Conservation (phyloP, 2,888 invertebrate species). For the Ischnura elegans region DNA sequence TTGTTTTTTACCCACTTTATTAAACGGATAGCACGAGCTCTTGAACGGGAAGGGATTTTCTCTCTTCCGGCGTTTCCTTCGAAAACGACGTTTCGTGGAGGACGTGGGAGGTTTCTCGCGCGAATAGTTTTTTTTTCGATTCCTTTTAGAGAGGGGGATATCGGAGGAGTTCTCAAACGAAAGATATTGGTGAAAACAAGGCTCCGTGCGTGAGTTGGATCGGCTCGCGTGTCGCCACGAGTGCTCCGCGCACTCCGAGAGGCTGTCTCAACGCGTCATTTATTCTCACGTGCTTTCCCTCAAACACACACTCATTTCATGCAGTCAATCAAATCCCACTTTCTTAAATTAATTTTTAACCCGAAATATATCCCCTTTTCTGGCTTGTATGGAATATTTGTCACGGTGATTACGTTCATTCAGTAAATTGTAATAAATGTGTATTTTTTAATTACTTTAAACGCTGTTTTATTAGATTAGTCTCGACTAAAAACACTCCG, state of each 20-base stretch:
- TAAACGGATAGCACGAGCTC: background rate
- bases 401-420: no score
- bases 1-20: background rate
- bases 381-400: no score
- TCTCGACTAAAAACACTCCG: no score
- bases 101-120: background rate
- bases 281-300: background rate
- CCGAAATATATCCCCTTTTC: no score
- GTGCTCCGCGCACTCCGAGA: background rate
- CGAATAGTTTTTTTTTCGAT: background rate
- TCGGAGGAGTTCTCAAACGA: background rate
- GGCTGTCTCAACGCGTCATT: background rate
- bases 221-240: background rate
- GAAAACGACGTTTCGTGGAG: background rate
- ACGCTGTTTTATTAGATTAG: no score
- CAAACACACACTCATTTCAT: background rate
- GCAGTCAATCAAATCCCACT: no score
- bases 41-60: background rate
- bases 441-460: no score
- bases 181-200: background rate
- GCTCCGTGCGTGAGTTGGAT: background rate
- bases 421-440: no score
- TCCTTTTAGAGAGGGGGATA: background rate
- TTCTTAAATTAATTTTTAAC: no score
- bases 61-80: background rate